Conservation (phyloP, 2,888 invertebrate genomes). For the Fissipunctia ypsillon region DNA sequence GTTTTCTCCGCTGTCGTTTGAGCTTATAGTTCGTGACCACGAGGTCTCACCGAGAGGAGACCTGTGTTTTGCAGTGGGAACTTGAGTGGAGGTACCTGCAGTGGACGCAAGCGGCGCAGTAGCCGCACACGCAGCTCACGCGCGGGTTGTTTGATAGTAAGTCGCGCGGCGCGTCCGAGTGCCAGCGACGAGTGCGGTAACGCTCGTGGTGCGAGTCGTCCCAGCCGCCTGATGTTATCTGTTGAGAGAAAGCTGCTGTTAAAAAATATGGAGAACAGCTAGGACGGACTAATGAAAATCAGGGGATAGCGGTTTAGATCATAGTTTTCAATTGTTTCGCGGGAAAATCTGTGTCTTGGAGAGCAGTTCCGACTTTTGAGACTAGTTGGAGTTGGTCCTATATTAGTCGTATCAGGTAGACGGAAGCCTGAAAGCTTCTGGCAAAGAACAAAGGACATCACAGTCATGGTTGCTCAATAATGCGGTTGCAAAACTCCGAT, state of each 20-base stretch:
- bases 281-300: background rate
- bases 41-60: background rate
- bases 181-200: slow-evolving; percentile 77
- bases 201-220: slow-evolving; percentile 73
- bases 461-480: no score
- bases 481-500: no score
- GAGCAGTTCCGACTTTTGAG: background rate
- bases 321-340: no score
- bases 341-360: background rate
- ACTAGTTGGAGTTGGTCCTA: background rate
- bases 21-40: background rate
- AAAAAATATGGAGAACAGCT: background rate
- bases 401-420: background rate
- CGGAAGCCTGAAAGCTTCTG: background rate
- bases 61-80: background rate
- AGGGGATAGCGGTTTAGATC: background rate
- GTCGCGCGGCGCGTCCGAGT: slow-evolving; percentile 77
- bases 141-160: slow-evolving; percentile 83
- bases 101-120: slow-evolving; percentile 79
- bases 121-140: slow-evolving; percentile 83
- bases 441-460: no score
- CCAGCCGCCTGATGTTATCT: slow-evolving; percentile 84
- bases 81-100: slow-evolving; percentile 79
- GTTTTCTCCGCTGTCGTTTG: background rate
- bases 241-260: background rate